Evolutionary conservation across 1,140 invertebrate genomes (phyloP), one percentile per base, ranked within the genome.

Genomic region (Drosophila nigromelanica): DNA sequence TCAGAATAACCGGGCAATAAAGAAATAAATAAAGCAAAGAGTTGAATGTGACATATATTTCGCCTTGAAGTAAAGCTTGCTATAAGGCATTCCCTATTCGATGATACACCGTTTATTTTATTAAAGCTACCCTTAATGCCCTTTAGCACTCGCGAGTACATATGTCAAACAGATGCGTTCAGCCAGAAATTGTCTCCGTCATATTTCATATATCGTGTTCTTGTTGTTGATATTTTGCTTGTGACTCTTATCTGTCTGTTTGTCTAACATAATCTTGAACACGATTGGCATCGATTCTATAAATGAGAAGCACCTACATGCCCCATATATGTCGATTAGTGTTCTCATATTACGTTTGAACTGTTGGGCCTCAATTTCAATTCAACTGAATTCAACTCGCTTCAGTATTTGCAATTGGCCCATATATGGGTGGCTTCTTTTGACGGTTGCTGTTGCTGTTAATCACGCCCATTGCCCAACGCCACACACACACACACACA

Each of bases 391-490:
- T 7, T 30, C 47, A 60, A 42, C 55, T 52, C 45, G 64, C 56
- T 68, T 24, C 5, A 69, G 51, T 55, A 48, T 62, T 42, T 42
- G 33, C 60, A 50, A 56, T 50, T 42, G 68, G 51, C 27, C 35
- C 66, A 60, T 43, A 37, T 14, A 30, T 1, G 21, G 2, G 27
- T 35, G 27, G 15, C 58, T 40, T 55, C 67, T 63, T 71, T 47
- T 48, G 68, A 43, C 62, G 58, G 54, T 51, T 33, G 66, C 37
- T 58, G 47, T 27, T 68, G 66, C 56, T 24, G 21, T 67, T 66
- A 80, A 64, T 56, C 78, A 81, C 73, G 18, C 18, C 18, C 18
- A n/a, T n/a, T n/a, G 54, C 62, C 72, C 64, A 48, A 37, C 35
- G 50, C 42, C 18, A 51, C 64, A 52, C 40, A 18, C 45, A 43